A percentile compares a stretch with the other conserved stretches of the same genome.
Conservation (phyloP, 2,888 invertebrate genomes). For the Parnassius apollo region DNA sequence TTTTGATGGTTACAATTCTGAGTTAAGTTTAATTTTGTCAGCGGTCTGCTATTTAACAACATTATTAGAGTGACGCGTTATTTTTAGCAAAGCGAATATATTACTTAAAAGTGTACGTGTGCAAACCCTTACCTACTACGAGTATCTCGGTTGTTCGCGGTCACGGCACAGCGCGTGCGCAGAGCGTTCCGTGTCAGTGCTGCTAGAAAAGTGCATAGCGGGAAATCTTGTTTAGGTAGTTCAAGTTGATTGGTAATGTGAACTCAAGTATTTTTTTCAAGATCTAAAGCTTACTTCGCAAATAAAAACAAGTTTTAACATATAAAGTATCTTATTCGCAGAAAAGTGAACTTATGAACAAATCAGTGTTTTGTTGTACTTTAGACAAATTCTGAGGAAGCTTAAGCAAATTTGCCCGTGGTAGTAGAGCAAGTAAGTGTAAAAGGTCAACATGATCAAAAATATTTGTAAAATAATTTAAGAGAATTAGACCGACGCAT, state of each 20-base stretch:
- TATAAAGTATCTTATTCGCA: too few relatives aligned
- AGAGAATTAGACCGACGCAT: too few relatives aligned
- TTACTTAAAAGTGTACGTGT: slow-evolving; percentile 2
- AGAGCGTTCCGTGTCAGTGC: slow-evolving; percentile 36
- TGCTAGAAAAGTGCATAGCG: slow-evolving; percentile 36
- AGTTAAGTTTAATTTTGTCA: neutral
- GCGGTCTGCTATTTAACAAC: neutral
- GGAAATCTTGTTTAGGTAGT: slow-evolving; percentile 33
- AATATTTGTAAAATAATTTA: too few relatives aligned
- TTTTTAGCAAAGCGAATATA: neutral
- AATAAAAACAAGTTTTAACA: too few relatives aligned
- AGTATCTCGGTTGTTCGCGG: slow-evolving; percentile 33
- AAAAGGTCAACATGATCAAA: too few relatives aligned
- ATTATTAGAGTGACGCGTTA: neutral
- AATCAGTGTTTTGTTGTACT: too few relatives aligned
- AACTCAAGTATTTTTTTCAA: slow-evolving; percentile 7
- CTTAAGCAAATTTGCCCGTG: too few relatives aligned
- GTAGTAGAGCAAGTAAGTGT: neutral
- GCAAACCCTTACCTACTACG: slow-evolving; percentile 9
- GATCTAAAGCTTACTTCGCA: neutral
- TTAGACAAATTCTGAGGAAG: too few relatives aligned
- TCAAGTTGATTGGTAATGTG: slow-evolving; percentile 12
- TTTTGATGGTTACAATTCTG: too few relatives aligned
- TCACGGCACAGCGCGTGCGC: slow-evolving; percentile 35
- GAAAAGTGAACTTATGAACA: too few relatives aligned